A percentile compares a stretch with the other conserved stretches of the same genome.
These are phyloP conservation scores for Sialia sialis DNA, from an alignment of 2,113 vertebrate species.

Conservation along the genomic window DNA sequence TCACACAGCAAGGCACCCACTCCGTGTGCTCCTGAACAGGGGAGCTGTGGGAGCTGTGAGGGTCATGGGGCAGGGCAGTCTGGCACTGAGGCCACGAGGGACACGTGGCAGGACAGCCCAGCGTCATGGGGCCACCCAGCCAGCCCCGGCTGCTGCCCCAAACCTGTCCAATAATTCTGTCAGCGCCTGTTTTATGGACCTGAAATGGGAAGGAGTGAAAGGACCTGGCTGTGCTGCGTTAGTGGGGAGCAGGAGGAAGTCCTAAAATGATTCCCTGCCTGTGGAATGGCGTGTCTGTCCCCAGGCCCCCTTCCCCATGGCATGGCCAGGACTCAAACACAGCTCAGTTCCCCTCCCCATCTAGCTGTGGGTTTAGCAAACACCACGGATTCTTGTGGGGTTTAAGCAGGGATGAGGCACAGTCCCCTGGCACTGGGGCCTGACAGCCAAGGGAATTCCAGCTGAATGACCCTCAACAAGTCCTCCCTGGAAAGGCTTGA, in stretches of 20 bases:
- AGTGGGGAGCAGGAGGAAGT: accelerated
- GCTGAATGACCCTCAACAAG: not conserved
- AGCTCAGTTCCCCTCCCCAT: not conserved
- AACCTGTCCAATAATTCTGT: constrained; percentile 50
- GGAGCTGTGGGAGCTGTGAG: not conserved
- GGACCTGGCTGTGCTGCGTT: accelerated
- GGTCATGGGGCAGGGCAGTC: not conserved
- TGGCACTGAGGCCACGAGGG: not conserved
- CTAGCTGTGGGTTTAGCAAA: not conserved
- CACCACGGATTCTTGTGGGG: not conserved
- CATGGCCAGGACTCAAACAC: not conserved
- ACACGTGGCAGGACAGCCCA: not conserved
- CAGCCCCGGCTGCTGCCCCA: not conserved
- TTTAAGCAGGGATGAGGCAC: not conserved
- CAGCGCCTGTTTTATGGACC: constrained; percentile 43
- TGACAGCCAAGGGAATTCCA: constrained; percentile 24
- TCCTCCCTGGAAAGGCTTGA: constrained; percentile 19
- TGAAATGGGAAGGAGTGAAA: not conserved
- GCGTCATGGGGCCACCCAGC: not conserved
- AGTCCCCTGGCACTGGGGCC: constrained; percentile 33
- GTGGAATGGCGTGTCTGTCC: not conserved
- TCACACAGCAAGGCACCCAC: not conserved
- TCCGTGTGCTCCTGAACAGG: accelerated
- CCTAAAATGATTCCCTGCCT: not conserved
- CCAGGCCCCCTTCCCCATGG: not conserved